phyloP scores from a whole-genome alignment of 2,888 invertebrate genomes.

The Pseudeuparius sepicola region DNA sequence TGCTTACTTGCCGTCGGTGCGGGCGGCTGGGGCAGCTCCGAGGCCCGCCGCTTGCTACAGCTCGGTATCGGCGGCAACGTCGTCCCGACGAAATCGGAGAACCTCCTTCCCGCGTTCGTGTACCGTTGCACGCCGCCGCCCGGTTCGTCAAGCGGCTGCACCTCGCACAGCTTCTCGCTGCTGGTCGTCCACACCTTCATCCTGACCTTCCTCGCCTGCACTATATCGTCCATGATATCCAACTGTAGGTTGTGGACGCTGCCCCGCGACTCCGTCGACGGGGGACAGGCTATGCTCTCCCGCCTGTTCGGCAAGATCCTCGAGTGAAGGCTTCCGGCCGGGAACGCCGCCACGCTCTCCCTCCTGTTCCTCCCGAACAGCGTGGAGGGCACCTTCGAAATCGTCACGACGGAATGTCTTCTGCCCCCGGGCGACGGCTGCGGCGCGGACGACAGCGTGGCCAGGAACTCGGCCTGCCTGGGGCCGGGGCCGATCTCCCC shows the following conservation, averaged over 20 bases:
- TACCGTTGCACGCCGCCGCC: conserved; percentile 48
- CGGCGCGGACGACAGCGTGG: conserved; percentile 67
- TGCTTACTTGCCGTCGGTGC: conserved; percentile 31
- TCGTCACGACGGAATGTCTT: conserved; percentile 78
- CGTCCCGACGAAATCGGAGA: conserved; percentile 61
- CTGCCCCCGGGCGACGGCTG: conserved; percentile 65
- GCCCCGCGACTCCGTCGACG: conserved; percentile 60
- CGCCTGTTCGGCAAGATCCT: conserved; percentile 36
- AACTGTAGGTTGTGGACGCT: conserved; percentile 75
- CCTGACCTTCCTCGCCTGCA: conserved; percentile 69
- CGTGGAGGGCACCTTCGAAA: conserved; percentile 68
- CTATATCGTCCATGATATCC: conserved; percentile 84
- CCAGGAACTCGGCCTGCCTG: conserved; percentile 71
- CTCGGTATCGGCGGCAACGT: conserved; percentile 51
- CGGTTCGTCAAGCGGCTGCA: conserved; percentile 66
- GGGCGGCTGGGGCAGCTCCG: conserved; percentile 55
- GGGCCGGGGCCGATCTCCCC: conserved; percentile 64
- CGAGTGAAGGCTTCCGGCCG: conserved; percentile 43
- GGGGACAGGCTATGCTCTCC: conserved; percentile 43
- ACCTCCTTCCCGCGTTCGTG: conserved; percentile 49
- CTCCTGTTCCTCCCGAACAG: conserved; percentile 69
- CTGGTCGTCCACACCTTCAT: conserved; percentile 80
- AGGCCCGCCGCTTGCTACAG: conserved; percentile 52
- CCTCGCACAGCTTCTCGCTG: conserved; percentile 67
- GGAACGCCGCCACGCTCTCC: conserved; percentile 73